A percentile compares a stretch with the other conserved stretches of the same genome.
Conservation (phyloP, 2,888 invertebrate genomes). For the Dendrolimus pini region DNA sequence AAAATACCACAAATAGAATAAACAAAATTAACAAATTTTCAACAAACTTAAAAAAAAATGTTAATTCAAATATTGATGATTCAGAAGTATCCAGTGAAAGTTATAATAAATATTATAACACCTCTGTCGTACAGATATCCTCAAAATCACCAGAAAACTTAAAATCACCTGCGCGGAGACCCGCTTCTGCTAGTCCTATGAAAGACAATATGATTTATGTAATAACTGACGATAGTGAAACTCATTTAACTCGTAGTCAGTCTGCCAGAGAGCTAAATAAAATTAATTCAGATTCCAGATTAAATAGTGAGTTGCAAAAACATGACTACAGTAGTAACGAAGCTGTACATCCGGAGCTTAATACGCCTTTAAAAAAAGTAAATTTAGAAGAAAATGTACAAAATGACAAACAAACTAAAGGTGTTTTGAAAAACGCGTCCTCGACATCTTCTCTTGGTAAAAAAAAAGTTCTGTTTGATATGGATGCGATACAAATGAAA, state of each 20-base stretch:
- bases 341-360: slow-evolving; percentile 35
- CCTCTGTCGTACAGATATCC: slow-evolving; percentile 24
- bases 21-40: slow-evolving; percentile 5
- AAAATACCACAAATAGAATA: background rate
- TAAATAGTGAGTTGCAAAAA: slow-evolving; percentile 1
- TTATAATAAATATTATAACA: slow-evolving; percentile 31
- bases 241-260: slow-evolving; percentile 31
- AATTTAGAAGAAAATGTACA: slow-evolving; percentile 37
- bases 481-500: slow-evolving; percentile 75
- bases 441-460: slow-evolving; percentile 74
- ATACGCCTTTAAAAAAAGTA: slow-evolving; percentile 31
- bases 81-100: slow-evolving; percentile 33
- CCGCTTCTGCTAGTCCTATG: slow-evolving; percentile 39
- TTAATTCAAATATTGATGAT: slow-evolving; percentile 12
- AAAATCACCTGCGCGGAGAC: slow-evolving; percentile 53
- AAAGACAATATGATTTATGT: slow-evolving; percentile 7
- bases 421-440: slow-evolving; percentile 76
- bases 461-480: slow-evolving; percentile 80
- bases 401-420: slow-evolving; percentile 58
- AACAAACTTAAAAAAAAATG: slow-evolving; percentile 11
- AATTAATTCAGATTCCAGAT: slow-evolving; percentile 14
- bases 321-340: slow-evolving; percentile 34
- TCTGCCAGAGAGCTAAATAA: slow-evolving; percentile 35
- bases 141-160: slow-evolving; percentile 47
- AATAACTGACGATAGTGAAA: slow-evolving; percentile 22